A percentile compares a stretch with the other conserved stretches of the same genome.
Evolutionary conservation across 1,140 invertebrate species (phyloP).

Genomic region (Ridgeia piscesae): DNA sequence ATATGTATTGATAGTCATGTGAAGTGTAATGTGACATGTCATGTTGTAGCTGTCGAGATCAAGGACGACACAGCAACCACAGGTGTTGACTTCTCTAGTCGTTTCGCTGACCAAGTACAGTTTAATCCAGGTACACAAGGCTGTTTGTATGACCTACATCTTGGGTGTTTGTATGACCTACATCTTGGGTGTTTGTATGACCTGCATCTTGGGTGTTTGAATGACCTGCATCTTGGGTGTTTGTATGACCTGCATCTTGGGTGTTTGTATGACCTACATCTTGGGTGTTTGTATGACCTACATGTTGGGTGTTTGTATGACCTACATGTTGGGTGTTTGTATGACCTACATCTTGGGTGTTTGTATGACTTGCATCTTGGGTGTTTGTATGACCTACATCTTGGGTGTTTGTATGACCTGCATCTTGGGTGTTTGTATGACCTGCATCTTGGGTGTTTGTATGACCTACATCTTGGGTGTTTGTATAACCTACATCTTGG

Average conservation of each 20-base stretch:
- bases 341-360: not conserved
- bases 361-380: not conserved
- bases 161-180: not conserved
- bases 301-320: not conserved
- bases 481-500: not conserved
- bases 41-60: constrained; percentile 43
- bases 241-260: not conserved
- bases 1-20: not conserved
- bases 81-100: constrained; percentile 45
- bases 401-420: not conserved
- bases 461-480: not conserved
- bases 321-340: not conserved
- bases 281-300: not conserved
- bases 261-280: not conserved
- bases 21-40: no score
- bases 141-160: not conserved
- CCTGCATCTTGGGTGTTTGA: not conserved
- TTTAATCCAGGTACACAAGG: constrained; percentile 53
- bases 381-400: not conserved
- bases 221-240: not conserved
- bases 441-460: not conserved
- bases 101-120: constrained; percentile 56
- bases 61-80: constrained; percentile 50
- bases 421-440: not conserved
- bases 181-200: not conserved